Conservation (phyloP, 1,140 invertebrate genomes). For the Musca domestica region DNA sequence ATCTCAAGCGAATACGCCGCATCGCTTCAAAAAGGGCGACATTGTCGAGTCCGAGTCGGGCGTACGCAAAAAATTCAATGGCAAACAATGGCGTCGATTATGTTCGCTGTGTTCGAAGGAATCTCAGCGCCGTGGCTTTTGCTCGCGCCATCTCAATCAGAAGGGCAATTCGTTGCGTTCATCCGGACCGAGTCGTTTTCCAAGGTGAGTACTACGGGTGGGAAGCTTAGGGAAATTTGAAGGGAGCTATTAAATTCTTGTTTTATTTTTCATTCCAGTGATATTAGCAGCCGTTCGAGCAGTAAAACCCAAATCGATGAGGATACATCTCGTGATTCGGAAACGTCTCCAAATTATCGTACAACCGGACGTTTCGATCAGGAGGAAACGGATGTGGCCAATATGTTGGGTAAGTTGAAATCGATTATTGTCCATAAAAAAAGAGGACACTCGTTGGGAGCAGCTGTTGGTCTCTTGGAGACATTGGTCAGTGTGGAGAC, state of each 20-base stretch:
- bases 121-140: constrained; percentile 93
- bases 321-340: constrained; percentile 84
- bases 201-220: constrained; percentile 36
- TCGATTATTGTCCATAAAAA: too few species aligned
- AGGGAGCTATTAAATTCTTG: not conserved
- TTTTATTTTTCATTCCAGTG: constrained; percentile 32
- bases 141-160: constrained; percentile 88
- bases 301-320: constrained; percentile 73
- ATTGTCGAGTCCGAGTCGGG: constrained; percentile 94
- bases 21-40: constrained; percentile 98
- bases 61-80: constrained; percentile 98
- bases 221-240: not conserved
- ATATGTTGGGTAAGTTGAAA: constrained; percentile 81
- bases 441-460: too few species aligned
- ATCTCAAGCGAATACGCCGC: constrained; percentile 88
- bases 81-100: constrained; percentile 96
- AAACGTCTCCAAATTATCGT: constrained; percentile 79
- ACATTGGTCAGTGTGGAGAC: too few species aligned
- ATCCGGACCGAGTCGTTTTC: constrained; percentile 45
- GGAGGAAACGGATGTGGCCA: constrained; percentile 94
- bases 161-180: constrained; percentile 50
- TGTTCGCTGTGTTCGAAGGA: constrained; percentile 94
- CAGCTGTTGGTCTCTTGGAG: too few species aligned
- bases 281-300: constrained; percentile 55
- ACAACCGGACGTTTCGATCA: constrained; percentile 79